Base-by-base conservation (phyloP, 2,797 vertebrate species). In the Sebastes diploproa region DNA sequence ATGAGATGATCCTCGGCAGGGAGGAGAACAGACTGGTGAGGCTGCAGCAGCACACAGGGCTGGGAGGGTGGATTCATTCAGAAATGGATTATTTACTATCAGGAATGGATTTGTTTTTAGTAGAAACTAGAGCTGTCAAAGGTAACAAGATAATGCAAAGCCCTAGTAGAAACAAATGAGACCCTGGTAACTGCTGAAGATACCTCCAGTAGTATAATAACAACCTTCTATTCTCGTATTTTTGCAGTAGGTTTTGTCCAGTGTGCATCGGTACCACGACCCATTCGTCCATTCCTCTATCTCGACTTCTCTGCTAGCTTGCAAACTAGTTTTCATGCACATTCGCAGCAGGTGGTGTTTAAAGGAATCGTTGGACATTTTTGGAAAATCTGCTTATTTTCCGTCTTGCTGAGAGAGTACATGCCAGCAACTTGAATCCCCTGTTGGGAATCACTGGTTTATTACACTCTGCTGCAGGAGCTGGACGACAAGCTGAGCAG, bases 21-120 rank as follows among this genome's bases (percentile, higher is more conserved):
- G 96, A 97, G 0, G 97, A 98, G 81, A 99, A 99, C 68, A 89
- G 95, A 84, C 87, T 99, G 97, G 98, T 99, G 95, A 95, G 98
- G 71, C 20, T 20, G 79, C 58, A 38, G 61, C 42, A 46, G 42
- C 42, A 46, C 42, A 46, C 52, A 4, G 27, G 32, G 50, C 2
- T 1, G 22, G 22, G 36, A 16, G 12, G 23, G 38, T 1, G 46
- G 70, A 72, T 72, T 14, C 0, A 61, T 74, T 58, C 29, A 75
- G 7, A 55, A 4, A 58, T 1, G 6, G 23, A 25, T 56, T 6
- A 9, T 63, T 30, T 10, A 6, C n/a, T 10, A 9, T 34, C 9
- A 4, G 10, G 61, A 64, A 23, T 20, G 1, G 23, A 60, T 65
- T 34, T 0, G 2, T 20, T 56, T 68, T 25, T 16, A 22, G 23